Percentiles rank a stretch among this genome's conserved stretches.
phyloP scores from a whole-genome alignment of 2,113 vertebrate species.

The Myanophis thanlyinensis region DNA sequence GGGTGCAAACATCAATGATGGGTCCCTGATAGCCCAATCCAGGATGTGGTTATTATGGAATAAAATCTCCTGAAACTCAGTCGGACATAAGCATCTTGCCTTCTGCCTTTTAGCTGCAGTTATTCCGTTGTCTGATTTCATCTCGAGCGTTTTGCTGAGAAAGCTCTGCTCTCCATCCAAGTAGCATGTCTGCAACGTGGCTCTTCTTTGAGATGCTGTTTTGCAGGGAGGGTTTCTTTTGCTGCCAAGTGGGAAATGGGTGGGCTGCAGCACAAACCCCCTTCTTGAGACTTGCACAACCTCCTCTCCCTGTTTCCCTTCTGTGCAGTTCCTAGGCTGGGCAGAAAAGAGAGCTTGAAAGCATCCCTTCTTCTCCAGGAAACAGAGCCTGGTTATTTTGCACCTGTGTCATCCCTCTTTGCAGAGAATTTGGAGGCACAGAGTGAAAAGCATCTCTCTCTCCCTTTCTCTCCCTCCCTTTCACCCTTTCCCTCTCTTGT shows the following conservation, averaged over 20 bases:
- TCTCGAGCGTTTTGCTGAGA: background rate
- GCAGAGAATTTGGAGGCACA: background rate
- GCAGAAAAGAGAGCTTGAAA: background rate
- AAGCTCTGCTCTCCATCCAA: background rate
- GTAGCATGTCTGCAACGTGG: slow-evolving; percentile 45
- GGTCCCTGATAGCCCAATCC: background rate
- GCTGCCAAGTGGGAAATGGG: background rate
- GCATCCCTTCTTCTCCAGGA: too few species aligned
- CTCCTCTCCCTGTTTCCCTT: background rate
- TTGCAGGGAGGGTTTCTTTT: background rate
- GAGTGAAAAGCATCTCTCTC: background rate
- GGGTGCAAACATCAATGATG: too few species aligned
- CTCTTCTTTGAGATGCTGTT: slow-evolving; percentile 49
- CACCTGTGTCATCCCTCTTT: background rate
- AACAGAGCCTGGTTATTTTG: background rate
- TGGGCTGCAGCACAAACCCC: background rate
- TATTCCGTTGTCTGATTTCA: background rate
- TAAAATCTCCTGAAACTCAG: background rate
- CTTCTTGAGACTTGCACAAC: background rate
- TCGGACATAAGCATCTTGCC: background rate
- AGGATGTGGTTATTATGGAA: background rate
- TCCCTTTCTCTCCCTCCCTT: too few species aligned
- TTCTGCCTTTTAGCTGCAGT: background rate
- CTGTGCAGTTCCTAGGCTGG: background rate
- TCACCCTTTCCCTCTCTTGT: background rate